Evolutionary conservation across 1,140 invertebrate genomes (phyloP).

Genomic region (Ephestia elutella): DNA sequence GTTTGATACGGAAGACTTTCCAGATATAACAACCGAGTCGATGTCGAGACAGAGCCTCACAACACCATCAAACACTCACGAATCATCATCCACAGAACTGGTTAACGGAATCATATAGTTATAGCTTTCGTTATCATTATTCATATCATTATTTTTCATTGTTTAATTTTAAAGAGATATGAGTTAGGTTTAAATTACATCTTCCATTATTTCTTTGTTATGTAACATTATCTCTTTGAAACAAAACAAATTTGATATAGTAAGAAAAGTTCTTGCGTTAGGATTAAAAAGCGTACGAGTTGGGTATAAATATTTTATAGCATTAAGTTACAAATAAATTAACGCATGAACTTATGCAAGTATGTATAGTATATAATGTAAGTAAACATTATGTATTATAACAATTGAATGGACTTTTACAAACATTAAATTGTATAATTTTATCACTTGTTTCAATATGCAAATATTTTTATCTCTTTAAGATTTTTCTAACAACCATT

Average conservation of each 20-base stretch:
- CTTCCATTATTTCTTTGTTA: slow-evolving; percentile 12
- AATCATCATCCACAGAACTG: slow-evolving; percentile 57
- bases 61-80: slow-evolving; percentile 42
- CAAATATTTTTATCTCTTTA: slow-evolving; percentile 24
- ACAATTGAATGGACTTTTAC: slow-evolving; percentile 29
- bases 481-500: slow-evolving; percentile 25
- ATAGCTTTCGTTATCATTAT: slow-evolving; percentile 36
- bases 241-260: slow-evolving; percentile 16
- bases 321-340: slow-evolving; percentile 16
- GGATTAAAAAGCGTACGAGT: not conserved
- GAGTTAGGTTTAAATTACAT: slow-evolving; percentile 21
- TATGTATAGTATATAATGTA: slow-evolving; percentile 22
- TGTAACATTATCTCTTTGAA: slow-evolving; percentile 31
- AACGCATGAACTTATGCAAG: slow-evolving; percentile 31
- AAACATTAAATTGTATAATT: slow-evolving; percentile 42
- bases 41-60: slow-evolving; percentile 47
- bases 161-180: slow-evolving; percentile 41
- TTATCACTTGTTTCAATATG: slow-evolving; percentile 50
- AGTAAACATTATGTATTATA: slow-evolving; percentile 28
- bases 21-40: slow-evolving; percentile 48
- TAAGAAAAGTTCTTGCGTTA: slow-evolving; percentile 32
- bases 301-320: slow-evolving; percentile 15
- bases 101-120: slow-evolving; percentile 67
- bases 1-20: slow-evolving; percentile 54
- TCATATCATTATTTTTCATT: slow-evolving; percentile 26